Evolutionary conservation across 2,888 invertebrate genomes (phyloP).

Genomic region (Coleophora flavipennella): DNA sequence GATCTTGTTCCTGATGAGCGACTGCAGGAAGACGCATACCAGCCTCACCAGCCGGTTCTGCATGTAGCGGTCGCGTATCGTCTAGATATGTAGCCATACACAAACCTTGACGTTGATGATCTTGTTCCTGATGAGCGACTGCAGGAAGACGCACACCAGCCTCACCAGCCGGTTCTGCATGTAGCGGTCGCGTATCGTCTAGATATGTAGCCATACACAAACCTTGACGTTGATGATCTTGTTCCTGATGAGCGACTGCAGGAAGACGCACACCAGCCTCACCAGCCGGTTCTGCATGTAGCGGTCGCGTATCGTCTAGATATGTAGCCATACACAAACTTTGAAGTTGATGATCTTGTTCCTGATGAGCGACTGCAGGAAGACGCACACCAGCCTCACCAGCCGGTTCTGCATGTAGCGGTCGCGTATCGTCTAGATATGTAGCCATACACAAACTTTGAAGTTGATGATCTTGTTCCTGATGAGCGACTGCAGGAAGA

Average conservation of each 20-base stretch:
- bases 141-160: slow-evolving; percentile 96
- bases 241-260: slow-evolving; percentile 95
- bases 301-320: too few relatives aligned
- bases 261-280: slow-evolving; percentile 95
- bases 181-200: too few relatives aligned
- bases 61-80: too few relatives aligned
- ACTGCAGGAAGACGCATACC: slow-evolving; percentile 97
- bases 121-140: slow-evolving; percentile 95
- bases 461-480: slow-evolving; percentile 98
- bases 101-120: slow-evolving; percentile 95
- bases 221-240: slow-evolving; percentile 98
- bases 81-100: too few relatives aligned
- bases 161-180: slow-evolving; percentile 97
- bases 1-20: slow-evolving; percentile 95
- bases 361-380: slow-evolving; percentile 96
- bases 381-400: slow-evolving; percentile 96
- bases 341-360: slow-evolving; percentile 98
- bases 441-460: slow-evolving; percentile 80
- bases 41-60: slow-evolving; percentile 95
- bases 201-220: too few relatives aligned
- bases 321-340: too few relatives aligned
- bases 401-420: slow-evolving; percentile 98
- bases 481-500: slow-evolving; percentile 96
- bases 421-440: too few relatives aligned
- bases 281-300: slow-evolving; percentile 98